phyloP scores from a whole-genome alignment of 2,797 vertebrate species.

The Alectoris magna region DNA sequence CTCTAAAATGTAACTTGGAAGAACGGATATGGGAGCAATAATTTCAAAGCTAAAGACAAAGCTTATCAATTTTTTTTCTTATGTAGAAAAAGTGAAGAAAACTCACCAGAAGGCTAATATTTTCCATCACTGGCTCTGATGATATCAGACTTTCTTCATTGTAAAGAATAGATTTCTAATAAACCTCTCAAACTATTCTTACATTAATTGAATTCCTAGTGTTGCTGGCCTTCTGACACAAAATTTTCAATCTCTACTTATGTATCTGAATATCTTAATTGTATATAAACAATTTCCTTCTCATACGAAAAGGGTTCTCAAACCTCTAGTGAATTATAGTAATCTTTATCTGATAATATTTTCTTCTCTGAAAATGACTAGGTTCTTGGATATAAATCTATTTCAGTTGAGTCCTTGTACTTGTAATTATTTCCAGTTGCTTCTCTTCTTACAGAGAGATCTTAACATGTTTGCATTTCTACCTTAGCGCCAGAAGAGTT shows the following conservation, averaged over 20 bases:
- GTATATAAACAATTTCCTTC: constrained; percentile 44
- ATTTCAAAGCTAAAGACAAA: not conserved
- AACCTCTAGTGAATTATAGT: not conserved
- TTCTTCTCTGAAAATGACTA: not conserved
- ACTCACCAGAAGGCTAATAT: not conserved
- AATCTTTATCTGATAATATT: constrained; percentile 39
- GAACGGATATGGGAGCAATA: not conserved
- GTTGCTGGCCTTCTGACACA: constrained; percentile 41
- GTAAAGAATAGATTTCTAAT: constrained; percentile 14
- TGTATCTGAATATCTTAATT: constrained; percentile 54
- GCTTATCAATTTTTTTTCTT: not conserved
- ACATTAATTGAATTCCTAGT: constrained; percentile 24
- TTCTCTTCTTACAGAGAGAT: not conserved
- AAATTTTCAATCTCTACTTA: constrained; percentile 26
- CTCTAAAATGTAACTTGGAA: not conserved
- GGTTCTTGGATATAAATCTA: not conserved
- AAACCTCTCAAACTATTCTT: not conserved
- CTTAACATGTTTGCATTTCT: not conserved
- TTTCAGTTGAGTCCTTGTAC: not conserved
- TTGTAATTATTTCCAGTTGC: not conserved
- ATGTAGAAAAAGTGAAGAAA: not conserved
- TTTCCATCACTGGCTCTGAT: not conserved
- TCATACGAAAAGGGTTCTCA: constrained; percentile 17
- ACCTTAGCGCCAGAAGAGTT: not conserved
- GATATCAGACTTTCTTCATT: not conserved